Conservation (phyloP, 1,140 invertebrate species). For the Hyphantria cunea region DNA sequence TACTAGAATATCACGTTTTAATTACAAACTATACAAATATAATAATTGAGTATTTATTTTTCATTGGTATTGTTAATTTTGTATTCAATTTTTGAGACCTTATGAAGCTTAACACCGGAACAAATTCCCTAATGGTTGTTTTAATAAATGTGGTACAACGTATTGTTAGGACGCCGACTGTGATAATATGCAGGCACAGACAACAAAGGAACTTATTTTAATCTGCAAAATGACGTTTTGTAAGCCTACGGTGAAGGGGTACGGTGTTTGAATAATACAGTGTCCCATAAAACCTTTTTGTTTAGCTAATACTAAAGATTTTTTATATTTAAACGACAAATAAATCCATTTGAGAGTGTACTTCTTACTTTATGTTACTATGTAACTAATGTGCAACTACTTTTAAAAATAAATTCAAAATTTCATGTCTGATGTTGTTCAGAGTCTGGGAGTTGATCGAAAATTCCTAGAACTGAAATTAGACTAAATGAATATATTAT, state of each 20-base stretch:
- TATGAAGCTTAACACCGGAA: neutral
- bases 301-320: slow-evolving; percentile 34
- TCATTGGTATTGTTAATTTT: slow-evolving; percentile 20
- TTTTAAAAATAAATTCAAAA: no score
- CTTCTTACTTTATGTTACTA: no score
- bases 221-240: slow-evolving; percentile 60
- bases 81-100: slow-evolving; percentile 13
- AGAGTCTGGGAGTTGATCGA: no score
- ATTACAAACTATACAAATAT: neutral
- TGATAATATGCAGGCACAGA: slow-evolving; percentile 43
- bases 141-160: neutral
- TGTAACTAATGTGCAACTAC: no score
- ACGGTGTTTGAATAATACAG: slow-evolving; percentile 55
- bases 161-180: slow-evolving; percentile 30
- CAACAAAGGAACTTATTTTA: slow-evolving; percentile 66
- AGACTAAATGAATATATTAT: no score
- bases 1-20: neutral
- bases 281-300: slow-evolving; percentile 43
- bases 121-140: slow-evolving; percentile 13
- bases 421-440: no score
- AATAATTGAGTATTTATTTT: slow-evolving; percentile 2
- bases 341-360: no score
- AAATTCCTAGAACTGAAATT: no score
- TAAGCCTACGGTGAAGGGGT: slow-evolving; percentile 37
- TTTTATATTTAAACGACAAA: slow-evolving; percentile 5